phyloP scores from a whole-genome alignment of 2,888 invertebrate species.

The Alcis repandata region DNA sequence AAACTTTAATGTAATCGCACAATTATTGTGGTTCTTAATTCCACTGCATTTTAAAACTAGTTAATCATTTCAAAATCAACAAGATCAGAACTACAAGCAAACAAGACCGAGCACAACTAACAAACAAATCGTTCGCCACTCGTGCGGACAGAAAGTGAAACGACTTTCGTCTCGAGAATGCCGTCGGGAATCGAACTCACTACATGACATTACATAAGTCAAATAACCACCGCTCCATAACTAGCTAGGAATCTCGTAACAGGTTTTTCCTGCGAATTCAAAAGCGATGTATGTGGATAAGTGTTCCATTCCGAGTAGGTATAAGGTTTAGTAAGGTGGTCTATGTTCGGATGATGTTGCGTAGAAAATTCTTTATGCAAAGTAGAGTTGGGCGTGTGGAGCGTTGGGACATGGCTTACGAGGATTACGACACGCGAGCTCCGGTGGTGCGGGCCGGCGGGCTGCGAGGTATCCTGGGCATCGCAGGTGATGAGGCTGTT shows the following conservation, averaged over 20 bases:
- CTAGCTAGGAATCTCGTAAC: slow-evolving; percentile 23
- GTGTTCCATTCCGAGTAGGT: slow-evolving; percentile 19
- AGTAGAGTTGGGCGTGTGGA: slow-evolving; percentile 7
- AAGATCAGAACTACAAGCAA: slow-evolving; percentile 13
- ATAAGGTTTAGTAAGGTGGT: background rate
- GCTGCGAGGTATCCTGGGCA: too few relatives aligned
- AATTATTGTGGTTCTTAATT: background rate
- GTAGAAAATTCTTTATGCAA: slow-evolving; percentile 16
- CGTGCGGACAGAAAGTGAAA: slow-evolving; percentile 78
- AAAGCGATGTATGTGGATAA: slow-evolving; percentile 8
- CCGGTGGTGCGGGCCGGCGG: too few relatives aligned
- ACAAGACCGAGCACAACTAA: slow-evolving; percentile 7
- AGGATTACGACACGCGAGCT: too few relatives aligned
- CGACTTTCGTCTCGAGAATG: slow-evolving; percentile 76
- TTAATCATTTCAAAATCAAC: too few relatives aligned
- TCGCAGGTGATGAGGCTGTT: too few relatives aligned
- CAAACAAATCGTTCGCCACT: slow-evolving; percentile 47
- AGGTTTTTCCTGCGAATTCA: slow-evolving; percentile 9
- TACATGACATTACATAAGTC: slow-evolving; percentile 42
- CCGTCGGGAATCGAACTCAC: slow-evolving; percentile 67
- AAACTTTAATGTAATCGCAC: background rate
- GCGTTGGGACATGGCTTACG: background rate
- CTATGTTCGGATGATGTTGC: slow-evolving; percentile 18
- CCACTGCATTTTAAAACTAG: background rate
- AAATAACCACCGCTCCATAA: slow-evolving; percentile 45